These are phyloP conservation scores for Leucophenga montana DNA, from an alignment of 2,888 invertebrate species.

Conservation along the genomic window DNA sequence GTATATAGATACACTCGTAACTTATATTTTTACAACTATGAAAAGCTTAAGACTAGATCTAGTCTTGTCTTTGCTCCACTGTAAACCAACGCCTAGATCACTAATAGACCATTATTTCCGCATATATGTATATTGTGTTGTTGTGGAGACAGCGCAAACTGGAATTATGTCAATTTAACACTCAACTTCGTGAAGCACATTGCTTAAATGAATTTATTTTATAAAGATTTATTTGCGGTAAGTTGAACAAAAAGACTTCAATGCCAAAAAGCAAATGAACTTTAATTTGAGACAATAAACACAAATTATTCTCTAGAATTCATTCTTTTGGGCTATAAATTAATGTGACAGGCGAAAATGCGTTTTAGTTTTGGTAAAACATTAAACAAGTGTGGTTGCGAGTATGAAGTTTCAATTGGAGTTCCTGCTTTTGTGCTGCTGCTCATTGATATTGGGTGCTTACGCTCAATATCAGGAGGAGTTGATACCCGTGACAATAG, in stretches of 20 bases:
- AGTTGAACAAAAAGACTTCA: conserved; percentile 7
- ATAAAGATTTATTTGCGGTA: too few relatives aligned
- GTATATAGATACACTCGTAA: too few relatives aligned
- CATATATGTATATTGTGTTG: neutral
- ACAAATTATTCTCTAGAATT: conserved; percentile 4
- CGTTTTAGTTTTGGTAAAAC: conserved; percentile 45
- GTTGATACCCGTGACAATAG: too few relatives aligned
- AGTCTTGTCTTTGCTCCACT: too few relatives aligned
- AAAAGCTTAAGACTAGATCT: too few relatives aligned
- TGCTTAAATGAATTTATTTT: neutral
- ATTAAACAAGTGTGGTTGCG: conserved; percentile 23
- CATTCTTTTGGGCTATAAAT: conserved; percentile 52
- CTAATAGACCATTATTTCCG: too few relatives aligned
- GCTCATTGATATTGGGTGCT: conserved; percentile 35
- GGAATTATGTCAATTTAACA: neutral
- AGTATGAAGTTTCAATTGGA: conserved; percentile 41
- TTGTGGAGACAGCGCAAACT: too few relatives aligned
- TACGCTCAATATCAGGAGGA: neutral
- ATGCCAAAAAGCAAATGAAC: conserved; percentile 23
- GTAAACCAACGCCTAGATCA: too few relatives aligned
- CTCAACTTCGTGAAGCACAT: neutral
- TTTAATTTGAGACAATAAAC: conserved; percentile 24
- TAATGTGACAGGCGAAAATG: conserved; percentile 26
- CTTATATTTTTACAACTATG: too few relatives aligned
- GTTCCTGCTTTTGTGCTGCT: conserved; percentile 39